These are phyloP conservation scores for Choloepus didactylus DNA, from an alignment of 2,797 vertebrate genomes.

Conservation along the genomic window DNA sequence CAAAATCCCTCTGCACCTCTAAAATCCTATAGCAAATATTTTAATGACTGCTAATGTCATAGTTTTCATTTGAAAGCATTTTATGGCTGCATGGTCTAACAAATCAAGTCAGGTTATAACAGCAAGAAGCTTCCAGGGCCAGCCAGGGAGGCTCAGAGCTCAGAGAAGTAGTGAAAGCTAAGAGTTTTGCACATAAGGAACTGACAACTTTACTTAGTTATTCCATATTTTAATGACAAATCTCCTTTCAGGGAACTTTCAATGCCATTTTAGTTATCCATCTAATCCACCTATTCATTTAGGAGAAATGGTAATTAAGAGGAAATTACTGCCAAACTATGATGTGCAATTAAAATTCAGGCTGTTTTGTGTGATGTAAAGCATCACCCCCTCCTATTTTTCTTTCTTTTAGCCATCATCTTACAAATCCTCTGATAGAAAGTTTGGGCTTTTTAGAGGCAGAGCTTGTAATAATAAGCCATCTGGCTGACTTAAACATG, in stretches of 20 bases:
- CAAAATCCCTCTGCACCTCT: slow-evolving; percentile 64
- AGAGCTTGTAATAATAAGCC: slow-evolving; percentile 96
- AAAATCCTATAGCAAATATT: slow-evolving; percentile 67
- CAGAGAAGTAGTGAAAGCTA: slow-evolving; percentile 60
- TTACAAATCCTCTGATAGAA: slow-evolving; percentile 89
- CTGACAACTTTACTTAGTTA: slow-evolving; percentile 86
- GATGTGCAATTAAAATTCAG: slow-evolving; percentile 87
- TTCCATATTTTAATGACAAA: slow-evolving; percentile 86
- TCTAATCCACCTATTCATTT: slow-evolving; percentile 87
- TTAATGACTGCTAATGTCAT: slow-evolving; percentile 43
- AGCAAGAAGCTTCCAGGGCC: slow-evolving; percentile 57
- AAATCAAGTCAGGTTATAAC: neutral
- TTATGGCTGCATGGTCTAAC: rapidly evolving
- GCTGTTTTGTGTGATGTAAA: slow-evolving; percentile 85
- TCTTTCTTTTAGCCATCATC: slow-evolving; percentile 82
- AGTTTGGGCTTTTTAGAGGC: slow-evolving; percentile 90
- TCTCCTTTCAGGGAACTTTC: slow-evolving; percentile 84
- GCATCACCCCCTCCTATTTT: rapidly evolving
- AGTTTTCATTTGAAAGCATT: neutral
- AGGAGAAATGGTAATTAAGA: slow-evolving; percentile 85
- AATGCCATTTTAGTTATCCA: slow-evolving; percentile 86
- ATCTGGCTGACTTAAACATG: slow-evolving; percentile 98
- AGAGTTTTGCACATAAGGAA: slow-evolving; percentile 78
- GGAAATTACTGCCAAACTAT: slow-evolving; percentile 85
- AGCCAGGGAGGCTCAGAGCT: too few species aligned